Conservation (phyloP, 2,797 vertebrate genomes). For the Lateolabrax maculatus region DNA sequence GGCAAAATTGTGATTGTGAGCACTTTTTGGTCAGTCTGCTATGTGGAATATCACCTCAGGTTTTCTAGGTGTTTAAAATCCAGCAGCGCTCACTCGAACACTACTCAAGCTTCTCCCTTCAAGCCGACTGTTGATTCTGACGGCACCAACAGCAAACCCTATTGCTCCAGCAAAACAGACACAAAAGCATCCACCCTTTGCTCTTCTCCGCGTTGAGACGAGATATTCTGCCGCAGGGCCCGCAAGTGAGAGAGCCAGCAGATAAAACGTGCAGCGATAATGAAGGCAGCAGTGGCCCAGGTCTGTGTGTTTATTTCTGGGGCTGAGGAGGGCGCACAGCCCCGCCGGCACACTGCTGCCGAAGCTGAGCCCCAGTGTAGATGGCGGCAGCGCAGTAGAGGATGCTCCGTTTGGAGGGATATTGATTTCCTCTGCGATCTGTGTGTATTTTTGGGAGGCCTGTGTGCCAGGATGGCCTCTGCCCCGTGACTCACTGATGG, state of each 20-base stretch:
- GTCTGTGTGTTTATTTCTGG: constrained; percentile 88
- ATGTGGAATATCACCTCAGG: constrained; percentile 79
- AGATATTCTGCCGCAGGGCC: constrained; percentile 80
- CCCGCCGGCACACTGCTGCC: constrained; percentile 84
- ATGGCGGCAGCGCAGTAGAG: constrained; percentile 81
- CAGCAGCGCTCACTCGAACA: constrained; percentile 62
- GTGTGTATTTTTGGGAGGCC: constrained; percentile 88
- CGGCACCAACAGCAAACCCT: constrained; percentile 76
- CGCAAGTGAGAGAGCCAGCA: constrained; percentile 81
- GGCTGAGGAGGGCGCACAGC: constrained; percentile 84
- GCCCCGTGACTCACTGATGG: constrained; percentile 89
- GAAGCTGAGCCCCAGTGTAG: constrained; percentile 83
- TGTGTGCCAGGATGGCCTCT: constrained; percentile 87
- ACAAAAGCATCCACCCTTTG: constrained; percentile 86
- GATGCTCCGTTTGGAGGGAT: constrained; percentile 85
- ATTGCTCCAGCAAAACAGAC: constrained; percentile 80
- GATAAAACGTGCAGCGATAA: constrained; percentile 87
- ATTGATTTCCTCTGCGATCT: constrained; percentile 87
- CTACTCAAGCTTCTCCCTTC: constrained; percentile 77
- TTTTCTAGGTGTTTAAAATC: constrained; percentile 78
- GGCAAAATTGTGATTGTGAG: constrained; percentile 71
- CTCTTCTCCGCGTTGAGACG: constrained; percentile 79
- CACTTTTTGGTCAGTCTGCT: constrained; percentile 71
- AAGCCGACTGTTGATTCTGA: constrained; percentile 82
- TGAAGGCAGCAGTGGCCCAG: constrained; percentile 86